Base-by-base conservation (phyloP, 2,888 invertebrate genomes). In the Candidula unifasciata region DNA sequence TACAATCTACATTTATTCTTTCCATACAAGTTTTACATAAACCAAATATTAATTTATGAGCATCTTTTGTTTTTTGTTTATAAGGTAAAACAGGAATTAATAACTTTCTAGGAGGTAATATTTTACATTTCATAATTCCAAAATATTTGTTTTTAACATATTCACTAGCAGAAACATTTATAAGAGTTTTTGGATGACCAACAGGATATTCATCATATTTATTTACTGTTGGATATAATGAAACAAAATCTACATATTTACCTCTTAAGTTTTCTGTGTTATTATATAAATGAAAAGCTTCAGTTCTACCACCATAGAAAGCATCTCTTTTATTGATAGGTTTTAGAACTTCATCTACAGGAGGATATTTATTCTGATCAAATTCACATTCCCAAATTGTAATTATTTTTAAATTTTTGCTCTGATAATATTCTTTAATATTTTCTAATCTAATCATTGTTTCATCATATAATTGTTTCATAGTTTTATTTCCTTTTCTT, bases 191-290 rank as follows among this genome's bases (percentile, higher is more conserved):
- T 54, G 74, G 74, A 74, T 74, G 74, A 3, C 54, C 74, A 21
- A 74, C n/a, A 74, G 74, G 74, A 74, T 74, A 74, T 54, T 74
- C 54, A 74, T 74, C 74, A 74, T 74, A 74, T 74, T 74, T 74
- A 74, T 74, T 74, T 30, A 74, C 74, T 54, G 74, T 74, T 74
- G 54, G 74, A 74, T 74, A 74, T 54, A 30, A 13, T 0, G 74
- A 74, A 30, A 74, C 74, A 74, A 74, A 27, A 74, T 74, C 74
- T 18, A 54, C 54, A 74, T 74, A 74, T 54, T 54, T 54, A 74
- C 52, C 52, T 54, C 30, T 74, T 54, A 74, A 74, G 30, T 54
- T 74, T 52, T 74, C 18, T 54, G 74, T 74, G 5, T 54, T 54
- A 54, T 74, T 54, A 54, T 54, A 74, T 54, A 74, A 74, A 16